phyloP scores from a whole-genome alignment of 2,113 vertebrate species.

The Callorhinus ursinus region DNA sequence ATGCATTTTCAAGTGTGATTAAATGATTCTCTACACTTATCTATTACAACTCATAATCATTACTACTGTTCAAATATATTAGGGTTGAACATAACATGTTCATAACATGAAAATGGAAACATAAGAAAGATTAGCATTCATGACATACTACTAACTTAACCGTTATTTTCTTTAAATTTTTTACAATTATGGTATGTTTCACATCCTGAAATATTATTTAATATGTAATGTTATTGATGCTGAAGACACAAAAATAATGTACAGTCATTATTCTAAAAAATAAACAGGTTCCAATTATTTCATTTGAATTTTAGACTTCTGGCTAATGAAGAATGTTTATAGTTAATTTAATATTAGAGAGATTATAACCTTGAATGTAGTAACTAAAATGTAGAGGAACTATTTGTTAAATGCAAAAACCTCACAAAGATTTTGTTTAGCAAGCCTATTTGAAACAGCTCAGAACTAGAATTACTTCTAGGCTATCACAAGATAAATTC shows the following conservation, averaged over 20 bases:
- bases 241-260: neutral
- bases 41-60: neutral
- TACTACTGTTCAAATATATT: neutral
- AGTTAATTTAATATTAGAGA: neutral
- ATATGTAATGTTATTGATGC: slow-evolving; percentile 18
- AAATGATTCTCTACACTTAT: neutral
- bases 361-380: slow-evolving; percentile 13
- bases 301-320: slow-evolving; percentile 20
- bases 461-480: neutral
- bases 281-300: neutral
- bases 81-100: neutral
- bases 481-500: slow-evolving; percentile 15
- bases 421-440: neutral
- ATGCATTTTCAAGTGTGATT: neutral
- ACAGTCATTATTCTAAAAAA: slow-evolving; percentile 1
- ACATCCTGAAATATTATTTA: slow-evolving; percentile 41
- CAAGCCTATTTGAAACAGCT: neutral
- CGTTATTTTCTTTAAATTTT: slow-evolving; percentile 38
- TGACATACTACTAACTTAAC: neutral
- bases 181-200: neutral
- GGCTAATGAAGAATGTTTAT: neutral
- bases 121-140: neutral
- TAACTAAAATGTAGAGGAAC: neutral
- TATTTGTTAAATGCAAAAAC: slow-evolving; percentile 24
- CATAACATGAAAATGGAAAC: neutral